Evolutionary conservation across 2,888 invertebrate species (phyloP).

Genomic region (Serripes groenlandicus): DNA sequence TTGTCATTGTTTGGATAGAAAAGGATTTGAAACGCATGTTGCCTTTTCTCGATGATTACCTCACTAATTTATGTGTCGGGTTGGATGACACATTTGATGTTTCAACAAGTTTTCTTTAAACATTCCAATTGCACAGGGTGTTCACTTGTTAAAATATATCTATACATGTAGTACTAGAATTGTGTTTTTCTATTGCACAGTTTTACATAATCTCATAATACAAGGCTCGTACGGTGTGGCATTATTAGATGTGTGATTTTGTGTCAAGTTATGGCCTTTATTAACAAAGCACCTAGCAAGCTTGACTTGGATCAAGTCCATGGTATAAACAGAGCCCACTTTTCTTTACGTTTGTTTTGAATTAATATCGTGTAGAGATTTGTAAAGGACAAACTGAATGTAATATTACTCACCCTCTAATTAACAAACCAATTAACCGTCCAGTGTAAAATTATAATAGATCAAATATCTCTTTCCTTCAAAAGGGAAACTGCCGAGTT

Average conservation of each 20-base stretch:
- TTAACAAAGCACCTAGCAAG: slow-evolving; percentile 21
- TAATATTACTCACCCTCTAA: neutral
- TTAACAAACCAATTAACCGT: neutral
- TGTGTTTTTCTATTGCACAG: neutral
- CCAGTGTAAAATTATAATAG: neutral
- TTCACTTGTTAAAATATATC: neutral
- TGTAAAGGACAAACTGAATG: neutral
- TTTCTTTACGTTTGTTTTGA: slow-evolving; percentile 1
- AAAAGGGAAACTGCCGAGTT: no score
- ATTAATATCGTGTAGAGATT: slow-evolving; percentile 1
- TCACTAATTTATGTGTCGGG: neutral
- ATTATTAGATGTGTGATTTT: slow-evolving; percentile 4
- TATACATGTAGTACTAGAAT: slow-evolving; percentile 8
- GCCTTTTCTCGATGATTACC: neutral
- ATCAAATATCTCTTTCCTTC: neutral
- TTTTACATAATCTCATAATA: neutral
- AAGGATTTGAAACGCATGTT: neutral
- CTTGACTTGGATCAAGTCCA: neutral
- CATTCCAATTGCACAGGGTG: slow-evolving; percentile 24
- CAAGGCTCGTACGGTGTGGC: slow-evolving; percentile 10
- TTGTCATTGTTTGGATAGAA: no score
- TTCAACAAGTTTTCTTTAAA: neutral
- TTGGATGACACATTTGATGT: neutral
- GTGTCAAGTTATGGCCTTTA: slow-evolving; percentile 20
- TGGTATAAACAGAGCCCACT: neutral